Base-by-base conservation (phyloP, 2,113 vertebrate species). In the Panthera uncia region DNA sequence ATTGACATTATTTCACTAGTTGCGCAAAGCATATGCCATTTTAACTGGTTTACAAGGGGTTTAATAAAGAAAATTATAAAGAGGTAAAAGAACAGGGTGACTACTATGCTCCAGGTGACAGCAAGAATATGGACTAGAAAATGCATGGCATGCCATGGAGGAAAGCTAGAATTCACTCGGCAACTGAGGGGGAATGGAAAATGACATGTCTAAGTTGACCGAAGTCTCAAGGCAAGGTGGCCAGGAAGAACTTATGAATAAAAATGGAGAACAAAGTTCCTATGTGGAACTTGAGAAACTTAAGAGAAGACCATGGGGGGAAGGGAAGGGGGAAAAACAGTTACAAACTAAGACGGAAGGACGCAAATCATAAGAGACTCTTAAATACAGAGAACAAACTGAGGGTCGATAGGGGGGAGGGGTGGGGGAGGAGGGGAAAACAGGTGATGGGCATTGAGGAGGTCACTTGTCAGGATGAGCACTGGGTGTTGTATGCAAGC, bases 11-110 rank as follows among this genome's bases (percentile, higher is more conserved):
- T 63, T 78, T 94, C 29, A 36, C 74, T 63, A 73, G 36, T 5
- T 80, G 38, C 13, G 50, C n/a, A 87, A 96, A 29, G 25, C 4
- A 41, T 31, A 57, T 68, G 29, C 3, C 8, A 63, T 45, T 86
- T 68, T 73, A 31, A 36, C 86, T 84, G 27, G 74, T 86, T 83
- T 57, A 33, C 36, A 97, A 89, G 29, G 19, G 4, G 86, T 27
- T 89, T 50, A 79, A 89, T 78, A 76, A 61, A 85, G 66, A 61
- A 91, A 89, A 92, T 48, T 65, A 92, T 48, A 18, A 48, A 89
- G 88, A 78, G 41, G 12, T 48, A 91, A 89, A 89, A 88, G 50
- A 91, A 16, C 0, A 27, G 80, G 48, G 50, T 27, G 38, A 69
- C 21, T 73, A 52, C 21, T 78, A 14, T 45, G 27, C 36, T 23